Percentiles rank a stretch among this genome's conserved stretches.
Evolutionary conservation across 2,113 vertebrate genomes (phyloP).

Genomic region (Atrichornis clamosus): DNA sequence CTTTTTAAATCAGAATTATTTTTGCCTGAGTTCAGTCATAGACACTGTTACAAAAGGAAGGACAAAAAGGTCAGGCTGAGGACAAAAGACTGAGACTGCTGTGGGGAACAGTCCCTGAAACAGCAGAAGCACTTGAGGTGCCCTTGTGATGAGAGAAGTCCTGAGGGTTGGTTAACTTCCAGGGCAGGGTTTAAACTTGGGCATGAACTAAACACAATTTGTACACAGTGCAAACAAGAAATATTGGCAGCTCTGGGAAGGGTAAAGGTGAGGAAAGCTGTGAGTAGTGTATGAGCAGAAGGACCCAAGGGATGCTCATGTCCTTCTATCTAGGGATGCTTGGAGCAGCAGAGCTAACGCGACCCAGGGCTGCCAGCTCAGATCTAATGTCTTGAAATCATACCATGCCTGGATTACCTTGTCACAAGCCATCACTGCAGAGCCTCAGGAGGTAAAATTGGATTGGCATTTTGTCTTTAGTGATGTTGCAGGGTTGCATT

Average conservation of each 20-base stretch:
- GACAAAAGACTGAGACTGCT: not conserved
- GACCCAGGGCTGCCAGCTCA: not conserved
- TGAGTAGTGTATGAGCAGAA: not conserved
- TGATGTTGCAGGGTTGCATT: not conserved
- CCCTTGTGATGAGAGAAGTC: not conserved
- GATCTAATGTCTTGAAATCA: not conserved
- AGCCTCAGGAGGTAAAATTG: not conserved
- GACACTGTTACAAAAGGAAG: not conserved
- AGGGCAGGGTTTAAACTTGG: not conserved
- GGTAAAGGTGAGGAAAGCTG: not conserved
- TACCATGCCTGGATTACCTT: not conserved
- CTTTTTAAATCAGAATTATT: not conserved
- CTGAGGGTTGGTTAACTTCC: not conserved
- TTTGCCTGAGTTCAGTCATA: not conserved
- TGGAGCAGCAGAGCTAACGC: not conserved
- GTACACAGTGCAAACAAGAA: not conserved
- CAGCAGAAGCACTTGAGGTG: not conserved
- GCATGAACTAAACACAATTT: not conserved
- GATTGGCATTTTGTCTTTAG: constrained; percentile 12
- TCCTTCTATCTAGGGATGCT: not conserved
- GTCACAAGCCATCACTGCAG: not conserved
- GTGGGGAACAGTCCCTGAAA: not conserved
- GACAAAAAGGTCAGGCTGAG: not conserved
- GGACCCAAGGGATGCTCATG: not conserved
- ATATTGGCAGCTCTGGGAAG: not conserved